phyloP scores from a whole-genome alignment of 2,888 invertebrate species.

The Caenorhabditis afra region DNA sequence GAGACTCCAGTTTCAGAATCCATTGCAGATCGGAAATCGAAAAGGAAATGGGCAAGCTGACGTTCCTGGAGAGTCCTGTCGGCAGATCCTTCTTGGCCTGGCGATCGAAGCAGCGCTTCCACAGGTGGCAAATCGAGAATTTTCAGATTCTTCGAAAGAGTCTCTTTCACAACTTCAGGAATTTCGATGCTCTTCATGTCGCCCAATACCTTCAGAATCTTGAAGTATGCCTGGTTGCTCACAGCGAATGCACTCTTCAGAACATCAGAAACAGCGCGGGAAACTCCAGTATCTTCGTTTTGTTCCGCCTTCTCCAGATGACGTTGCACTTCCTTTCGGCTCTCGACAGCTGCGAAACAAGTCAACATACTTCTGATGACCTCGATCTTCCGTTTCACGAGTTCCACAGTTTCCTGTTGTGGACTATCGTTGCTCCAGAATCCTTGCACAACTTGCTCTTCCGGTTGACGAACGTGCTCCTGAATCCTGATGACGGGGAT shows the following conservation, averaged over 20 bases:
- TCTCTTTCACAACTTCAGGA: slow-evolving; percentile 24
- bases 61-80: slow-evolving; percentile 6
- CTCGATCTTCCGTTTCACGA: slow-evolving; percentile 29
- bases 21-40: slow-evolving; percentile 20
- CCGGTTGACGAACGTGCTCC: slow-evolving; percentile 33
- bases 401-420: slow-evolving; percentile 21
- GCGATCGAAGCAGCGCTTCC: slow-evolving; percentile 9
- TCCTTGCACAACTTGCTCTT: slow-evolving; percentile 51
- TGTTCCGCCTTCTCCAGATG: not conserved
- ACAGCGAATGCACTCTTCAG: slow-evolving; percentile 35
- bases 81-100: not conserved
- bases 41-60: slow-evolving; percentile 22
- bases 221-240: slow-evolving; percentile 24
- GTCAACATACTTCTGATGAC: slow-evolving; percentile 41
- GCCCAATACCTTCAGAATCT: slow-evolving; percentile 38
- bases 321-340: not conserved
- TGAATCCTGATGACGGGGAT: slow-evolving; percentile 32
- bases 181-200: slow-evolving; percentile 19
- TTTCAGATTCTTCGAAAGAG: slow-evolving; percentile 24
- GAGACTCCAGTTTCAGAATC: slow-evolving; percentile 17
- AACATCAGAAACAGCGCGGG: slow-evolving; percentile 1
- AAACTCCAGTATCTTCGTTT: not conserved
- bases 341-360: slow-evolving; percentile 38
- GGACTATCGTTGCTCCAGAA: slow-evolving; percentile 50
- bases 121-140: slow-evolving; percentile 32